Evolutionary conservation across 2,113 vertebrate species (phyloP).

Genomic region (Phaethon lepturus): DNA sequence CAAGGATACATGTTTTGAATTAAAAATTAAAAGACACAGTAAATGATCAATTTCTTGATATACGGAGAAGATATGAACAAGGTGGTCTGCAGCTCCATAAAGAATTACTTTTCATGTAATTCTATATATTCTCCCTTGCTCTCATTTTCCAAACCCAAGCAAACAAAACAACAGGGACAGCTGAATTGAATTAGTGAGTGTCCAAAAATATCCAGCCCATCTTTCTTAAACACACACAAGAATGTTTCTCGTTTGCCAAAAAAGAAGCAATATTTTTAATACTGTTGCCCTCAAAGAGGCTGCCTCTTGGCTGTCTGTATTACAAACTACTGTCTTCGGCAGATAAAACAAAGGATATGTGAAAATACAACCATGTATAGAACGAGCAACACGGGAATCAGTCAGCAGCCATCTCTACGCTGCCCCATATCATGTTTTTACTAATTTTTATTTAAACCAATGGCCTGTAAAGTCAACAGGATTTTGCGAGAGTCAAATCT

Average conservation of each 20-base stretch:
- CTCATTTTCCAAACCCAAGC: not conserved
- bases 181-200: constrained; percentile 49
- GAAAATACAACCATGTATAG: not conserved
- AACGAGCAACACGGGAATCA: not conserved
- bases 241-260: constrained; percentile 39
- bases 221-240: constrained; percentile 36
- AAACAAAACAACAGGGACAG: constrained; percentile 53
- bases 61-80: not conserved
- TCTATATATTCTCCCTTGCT: not conserved
- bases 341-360: constrained; percentile 20
- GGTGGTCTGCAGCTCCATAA: not conserved
- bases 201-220: constrained; percentile 55
- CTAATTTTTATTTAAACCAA: not conserved
- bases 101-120: constrained; percentile 12
- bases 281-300: constrained; percentile 20
- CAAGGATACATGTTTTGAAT: not conserved
- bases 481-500: not conserved
- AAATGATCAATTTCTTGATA: not conserved
- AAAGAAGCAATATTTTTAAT: constrained; percentile 55
- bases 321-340: constrained; percentile 23
- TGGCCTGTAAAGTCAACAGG: not conserved
- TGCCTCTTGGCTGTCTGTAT: constrained; percentile 35
- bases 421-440: not conserved
- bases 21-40: not conserved
- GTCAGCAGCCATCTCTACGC: not conserved